Percentiles rank a stretch among this genome's conserved stretches.
These are phyloP conservation scores for Anguilla rostrata DNA, from an alignment of 2,113 vertebrate genomes.

Conservation along the genomic window DNA sequence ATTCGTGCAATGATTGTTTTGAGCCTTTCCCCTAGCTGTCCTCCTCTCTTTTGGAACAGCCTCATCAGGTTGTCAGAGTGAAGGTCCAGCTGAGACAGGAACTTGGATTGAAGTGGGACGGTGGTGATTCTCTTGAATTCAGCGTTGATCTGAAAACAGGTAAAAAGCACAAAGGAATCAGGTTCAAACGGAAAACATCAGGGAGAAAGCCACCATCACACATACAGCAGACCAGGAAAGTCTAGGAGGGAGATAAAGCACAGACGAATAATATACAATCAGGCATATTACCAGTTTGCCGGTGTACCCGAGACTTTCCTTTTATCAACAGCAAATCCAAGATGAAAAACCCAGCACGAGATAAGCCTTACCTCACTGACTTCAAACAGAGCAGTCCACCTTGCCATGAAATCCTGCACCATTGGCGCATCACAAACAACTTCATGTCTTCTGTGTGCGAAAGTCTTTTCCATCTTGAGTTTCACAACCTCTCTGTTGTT, in stretches of 20 bases:
- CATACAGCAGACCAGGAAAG: conserved; percentile 23
- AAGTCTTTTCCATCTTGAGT: conserved; percentile 19
- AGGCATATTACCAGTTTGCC: conserved; percentile 20
- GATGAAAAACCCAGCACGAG: conserved; percentile 13
- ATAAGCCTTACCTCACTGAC: conserved; percentile 17
- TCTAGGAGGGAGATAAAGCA: not conserved
- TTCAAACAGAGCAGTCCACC: conserved; percentile 14
- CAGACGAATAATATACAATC: not conserved
- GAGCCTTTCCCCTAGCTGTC: conserved; percentile 23
- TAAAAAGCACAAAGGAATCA: conserved; percentile 13
- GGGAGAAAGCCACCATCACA: conserved; percentile 12
- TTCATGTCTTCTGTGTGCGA: conserved; percentile 3
- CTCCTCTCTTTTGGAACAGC: conserved; percentile 33
- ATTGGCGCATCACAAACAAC: conserved; percentile 23
- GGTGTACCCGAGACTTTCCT: no score
- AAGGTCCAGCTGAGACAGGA: conserved; percentile 36
- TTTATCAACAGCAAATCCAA: not conserved
- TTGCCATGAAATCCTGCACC: conserved; percentile 28
- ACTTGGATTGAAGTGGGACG: conserved; percentile 34
- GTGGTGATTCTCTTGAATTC: conserved; percentile 36
- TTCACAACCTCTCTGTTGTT: conserved; percentile 31
- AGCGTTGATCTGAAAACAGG: conserved; percentile 28
- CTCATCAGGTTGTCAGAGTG: conserved; percentile 29
- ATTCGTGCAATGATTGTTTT: not conserved
- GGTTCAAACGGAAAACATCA: conserved; percentile 12